Evolutionary conservation across 2,888 invertebrate species (phyloP).

Genomic region (Diarsia brunnea): DNA sequence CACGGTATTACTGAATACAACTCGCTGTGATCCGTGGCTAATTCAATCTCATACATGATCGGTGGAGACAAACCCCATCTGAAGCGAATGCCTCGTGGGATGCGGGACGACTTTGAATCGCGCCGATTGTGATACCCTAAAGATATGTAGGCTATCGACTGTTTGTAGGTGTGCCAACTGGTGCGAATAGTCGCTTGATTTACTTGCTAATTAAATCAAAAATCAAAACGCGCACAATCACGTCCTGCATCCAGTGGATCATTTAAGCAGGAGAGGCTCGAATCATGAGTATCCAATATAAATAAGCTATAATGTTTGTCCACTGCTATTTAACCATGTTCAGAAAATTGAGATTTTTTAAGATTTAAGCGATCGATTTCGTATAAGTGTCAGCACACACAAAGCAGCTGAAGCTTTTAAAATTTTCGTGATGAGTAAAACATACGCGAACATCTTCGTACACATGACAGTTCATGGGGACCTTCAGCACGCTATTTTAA

Average conservation of each 20-base stretch:
- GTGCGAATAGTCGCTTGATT: not conserved
- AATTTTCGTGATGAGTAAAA: not conserved
- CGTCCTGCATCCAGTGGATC: not conserved
- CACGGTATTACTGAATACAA: too few relatives aligned
- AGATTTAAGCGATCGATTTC: not conserved
- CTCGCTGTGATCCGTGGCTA: too few relatives aligned
- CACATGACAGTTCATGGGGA: too few relatives aligned
- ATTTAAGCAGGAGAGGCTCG: not conserved
- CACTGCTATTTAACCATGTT: not conserved
- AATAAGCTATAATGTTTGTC: not conserved
- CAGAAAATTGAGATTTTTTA: not conserved
- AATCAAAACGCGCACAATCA: not conserved
- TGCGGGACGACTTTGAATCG: not conserved
- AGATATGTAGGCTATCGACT: too few relatives aligned
- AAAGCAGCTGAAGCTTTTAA: not conserved
- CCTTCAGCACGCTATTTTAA: not conserved
- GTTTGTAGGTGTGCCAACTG: not conserved
- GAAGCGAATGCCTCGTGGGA: not conserved
- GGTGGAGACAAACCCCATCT: not conserved
- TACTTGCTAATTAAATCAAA: not conserved
- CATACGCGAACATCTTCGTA: not conserved
- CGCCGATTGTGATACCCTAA: not conserved
- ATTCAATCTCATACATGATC: too few relatives aligned
- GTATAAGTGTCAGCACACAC: not conserved
- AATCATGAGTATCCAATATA: not conserved